phyloP scores from a whole-genome alignment of 1,140 invertebrate genomes.

The Chrysomallon squamiferum region DNA sequence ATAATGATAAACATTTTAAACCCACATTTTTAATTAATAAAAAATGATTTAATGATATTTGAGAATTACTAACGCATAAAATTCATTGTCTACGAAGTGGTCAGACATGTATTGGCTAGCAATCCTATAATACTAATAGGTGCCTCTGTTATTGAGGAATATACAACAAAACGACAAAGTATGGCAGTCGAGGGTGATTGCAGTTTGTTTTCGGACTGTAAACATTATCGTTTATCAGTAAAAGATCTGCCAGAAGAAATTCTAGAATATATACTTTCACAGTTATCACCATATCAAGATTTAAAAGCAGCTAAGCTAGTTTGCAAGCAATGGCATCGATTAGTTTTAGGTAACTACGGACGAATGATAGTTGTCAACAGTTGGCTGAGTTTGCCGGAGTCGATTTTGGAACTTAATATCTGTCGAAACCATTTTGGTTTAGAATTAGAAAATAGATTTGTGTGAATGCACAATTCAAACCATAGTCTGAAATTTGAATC shows the following conservation, averaged over 20 bases:
- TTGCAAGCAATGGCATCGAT: constrained; percentile 82
- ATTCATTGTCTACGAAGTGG: too few relatives aligned
- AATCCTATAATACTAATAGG: too few relatives aligned
- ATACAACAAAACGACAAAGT: too few relatives aligned
- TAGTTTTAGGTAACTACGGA: constrained; percentile 77
- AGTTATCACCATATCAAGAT: constrained; percentile 89
- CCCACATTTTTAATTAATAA: too few relatives aligned
- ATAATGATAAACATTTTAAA: too few relatives aligned
- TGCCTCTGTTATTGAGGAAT: too few relatives aligned
- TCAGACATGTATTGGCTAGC: too few relatives aligned
- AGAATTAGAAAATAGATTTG: not conserved
- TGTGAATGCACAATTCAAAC: not conserved
- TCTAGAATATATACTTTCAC: constrained; percentile 87
- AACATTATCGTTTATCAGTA: constrained; percentile 21
- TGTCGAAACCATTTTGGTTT: not conserved
- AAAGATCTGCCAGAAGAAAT: constrained; percentile 84
- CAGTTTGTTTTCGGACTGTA: too few relatives aligned
- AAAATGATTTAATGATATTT: too few relatives aligned
- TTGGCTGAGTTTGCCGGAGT: not conserved
- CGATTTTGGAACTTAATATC: not conserved
- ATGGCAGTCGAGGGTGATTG: too few relatives aligned
- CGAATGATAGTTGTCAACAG: not conserved
- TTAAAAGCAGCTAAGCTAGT: constrained; percentile 84
- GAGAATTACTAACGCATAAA: too few relatives aligned
- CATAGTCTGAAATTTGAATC: not conserved